Evolutionary conservation across 2,113 vertebrate species (phyloP), one percentile per base, ranked within the genome.

Genomic region (Ancistrus triradiatus): DNA sequence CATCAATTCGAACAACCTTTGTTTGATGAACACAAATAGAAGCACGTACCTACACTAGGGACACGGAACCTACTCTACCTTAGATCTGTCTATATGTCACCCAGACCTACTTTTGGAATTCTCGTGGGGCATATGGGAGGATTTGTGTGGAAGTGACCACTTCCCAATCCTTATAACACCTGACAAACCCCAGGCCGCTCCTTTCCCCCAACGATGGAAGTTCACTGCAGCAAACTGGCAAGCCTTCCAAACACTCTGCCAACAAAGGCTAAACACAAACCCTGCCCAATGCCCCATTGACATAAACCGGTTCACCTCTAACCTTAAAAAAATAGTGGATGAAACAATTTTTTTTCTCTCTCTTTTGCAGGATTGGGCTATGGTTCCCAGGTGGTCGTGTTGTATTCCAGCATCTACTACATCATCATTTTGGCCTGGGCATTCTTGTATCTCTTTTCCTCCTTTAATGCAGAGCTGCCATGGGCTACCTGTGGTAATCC

Each of bases 341-440:
- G 11, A 38, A 13, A 38, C 35, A n/a, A 38, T 2, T 3, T 7
- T 38, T 37, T 27, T 27, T 31, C 7, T 27, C 7, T 59, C 40
- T 21, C 28, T 49, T 50, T 38, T 63, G 44, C 70, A 89, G 88
- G 88, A n/a, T 49, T 90, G 48, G 88, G 88, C 38, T 88, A 84
- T 48, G 87, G 87, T 19, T 70, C 58, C 78, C 79, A 83, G 59
- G 80, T 90, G 64, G 83, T 88, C 35, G 77, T 87, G 68, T 77
- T 88, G 7, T 90, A 88, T 66, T 85, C 84, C 63, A 84, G 84
- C 63, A 82, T 84, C 58, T 88, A 88, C 67, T 98, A 98, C 81
- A 93, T 97, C 70, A 24, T 98, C 17, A 95, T 98, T 70, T 84
- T 97, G 85, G 93, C 95, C 68, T 98, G 95, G 95, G 93, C 94